These are phyloP conservation scores for Acanthosepion pharaonis DNA, from an alignment of 2,888 invertebrate species.

Conservation along the genomic window DNA sequence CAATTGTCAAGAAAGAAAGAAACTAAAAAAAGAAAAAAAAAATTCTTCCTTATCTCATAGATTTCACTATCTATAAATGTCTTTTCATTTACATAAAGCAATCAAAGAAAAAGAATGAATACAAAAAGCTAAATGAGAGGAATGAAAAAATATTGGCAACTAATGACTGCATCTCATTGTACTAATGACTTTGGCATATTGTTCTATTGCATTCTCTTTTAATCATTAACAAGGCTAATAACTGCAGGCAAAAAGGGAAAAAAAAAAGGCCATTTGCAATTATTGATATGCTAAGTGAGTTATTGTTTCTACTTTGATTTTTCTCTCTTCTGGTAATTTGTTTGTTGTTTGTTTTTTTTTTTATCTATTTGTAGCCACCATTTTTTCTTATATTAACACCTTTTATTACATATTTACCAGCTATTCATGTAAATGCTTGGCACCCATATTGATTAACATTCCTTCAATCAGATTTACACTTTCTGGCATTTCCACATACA, in stretches of 20 bases:
- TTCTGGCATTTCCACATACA: background rate
- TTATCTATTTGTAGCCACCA: background rate
- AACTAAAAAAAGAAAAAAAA: background rate
- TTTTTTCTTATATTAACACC: background rate
- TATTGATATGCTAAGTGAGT: conserved; percentile 33
- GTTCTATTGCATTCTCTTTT: background rate
- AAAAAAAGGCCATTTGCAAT: background rate
- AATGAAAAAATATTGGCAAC: conserved; percentile 20
- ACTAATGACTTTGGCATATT: background rate
- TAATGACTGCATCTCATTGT: background rate
- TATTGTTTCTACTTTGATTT: conserved; percentile 12
- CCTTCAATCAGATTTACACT: background rate
- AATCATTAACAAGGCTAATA: conserved; percentile 33
- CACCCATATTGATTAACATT: background rate
- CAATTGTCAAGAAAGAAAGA: background rate
- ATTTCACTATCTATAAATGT: background rate
- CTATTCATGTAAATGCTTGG: background rate
- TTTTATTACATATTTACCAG: background rate
- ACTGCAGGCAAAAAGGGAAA: background rate
- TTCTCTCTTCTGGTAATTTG: background rate
- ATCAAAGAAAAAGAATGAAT: background rate
- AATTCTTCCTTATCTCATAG: background rate
- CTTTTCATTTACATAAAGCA: background rate
- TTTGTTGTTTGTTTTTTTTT: background rate
- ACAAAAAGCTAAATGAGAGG: background rate